Evolutionary conservation across 2,113 vertebrate species (phyloP).

Genomic region (Upupa epops): DNA sequence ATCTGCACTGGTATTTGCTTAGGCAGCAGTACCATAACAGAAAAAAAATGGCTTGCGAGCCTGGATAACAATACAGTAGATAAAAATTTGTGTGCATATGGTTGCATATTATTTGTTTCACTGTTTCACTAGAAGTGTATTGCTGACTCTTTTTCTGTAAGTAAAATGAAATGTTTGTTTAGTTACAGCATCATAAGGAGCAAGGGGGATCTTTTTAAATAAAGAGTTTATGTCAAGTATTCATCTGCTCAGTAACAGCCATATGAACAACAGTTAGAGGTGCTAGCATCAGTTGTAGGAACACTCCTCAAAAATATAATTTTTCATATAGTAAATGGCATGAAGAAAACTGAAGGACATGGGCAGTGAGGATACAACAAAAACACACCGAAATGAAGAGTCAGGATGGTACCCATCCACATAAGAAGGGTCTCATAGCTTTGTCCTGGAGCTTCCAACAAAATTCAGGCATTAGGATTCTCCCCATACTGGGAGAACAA

Average conservation of each 20-base stretch:
- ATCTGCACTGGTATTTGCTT: neutral
- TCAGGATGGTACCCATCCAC: neutral
- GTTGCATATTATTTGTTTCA: neutral
- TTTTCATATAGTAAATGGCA: neutral
- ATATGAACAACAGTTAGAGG: neutral
- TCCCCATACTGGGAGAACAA: neutral
- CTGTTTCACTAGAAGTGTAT: neutral
- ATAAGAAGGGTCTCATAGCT: rapidly evolving
- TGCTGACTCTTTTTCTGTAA: neutral
- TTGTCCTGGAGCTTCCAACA: neutral
- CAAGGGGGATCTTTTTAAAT: neutral
- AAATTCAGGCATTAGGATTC: neutral
- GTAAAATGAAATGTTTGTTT: neutral
- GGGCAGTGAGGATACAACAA: neutral
- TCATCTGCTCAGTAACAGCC: neutral
- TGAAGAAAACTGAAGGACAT: neutral
- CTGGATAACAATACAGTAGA: neutral
- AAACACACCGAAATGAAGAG: rapidly evolving
- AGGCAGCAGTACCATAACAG: slow-evolving; percentile 16
- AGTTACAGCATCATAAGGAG: neutral
- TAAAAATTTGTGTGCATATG: neutral
- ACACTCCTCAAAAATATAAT: neutral
- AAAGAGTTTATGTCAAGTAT: neutral
- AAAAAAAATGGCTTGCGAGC: neutral
- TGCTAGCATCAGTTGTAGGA: neutral